Conservation (phyloP, 2,888 invertebrate genomes). For the Athrips mouffetella region DNA sequence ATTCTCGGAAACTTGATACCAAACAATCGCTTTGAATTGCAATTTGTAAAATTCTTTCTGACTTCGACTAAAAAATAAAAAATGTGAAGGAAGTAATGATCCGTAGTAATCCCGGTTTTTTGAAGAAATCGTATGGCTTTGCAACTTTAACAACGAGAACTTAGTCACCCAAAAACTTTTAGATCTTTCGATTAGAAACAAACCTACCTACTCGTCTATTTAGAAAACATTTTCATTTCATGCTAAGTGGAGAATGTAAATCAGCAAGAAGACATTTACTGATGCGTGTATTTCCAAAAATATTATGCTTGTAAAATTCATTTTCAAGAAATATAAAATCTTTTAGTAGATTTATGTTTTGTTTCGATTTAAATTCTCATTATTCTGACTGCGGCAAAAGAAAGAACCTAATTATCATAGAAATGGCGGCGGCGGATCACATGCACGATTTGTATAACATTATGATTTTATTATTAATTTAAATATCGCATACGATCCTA, state of each 20-base stretch:
- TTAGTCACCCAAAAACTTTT: too few species aligned
- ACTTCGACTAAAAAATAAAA: too few species aligned
- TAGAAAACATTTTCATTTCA: too few species aligned
- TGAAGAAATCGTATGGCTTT: too few species aligned
- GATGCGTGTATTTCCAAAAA: neutral
- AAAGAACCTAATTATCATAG: constrained; percentile 63
- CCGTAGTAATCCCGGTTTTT: too few species aligned
- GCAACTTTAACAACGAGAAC: neutral
- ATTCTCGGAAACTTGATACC: too few species aligned
- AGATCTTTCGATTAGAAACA: too few species aligned
- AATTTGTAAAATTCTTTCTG: too few species aligned
- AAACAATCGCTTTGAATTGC: too few species aligned
- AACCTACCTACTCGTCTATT: too few species aligned
- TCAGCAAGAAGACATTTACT: neutral
- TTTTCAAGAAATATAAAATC: neutral
- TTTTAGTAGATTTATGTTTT: constrained; percentile 5
- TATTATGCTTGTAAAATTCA: neutral
- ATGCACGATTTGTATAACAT: constrained; percentile 68
- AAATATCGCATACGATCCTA: constrained; percentile 70
- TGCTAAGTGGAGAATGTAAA: too few species aligned
- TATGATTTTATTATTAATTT: constrained; percentile 77
- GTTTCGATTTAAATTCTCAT: constrained; percentile 40
- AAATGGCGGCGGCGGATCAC: constrained; percentile 50
- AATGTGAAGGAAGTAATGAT: too few species aligned
- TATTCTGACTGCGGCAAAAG: constrained; percentile 50